Evolutionary conservation across 2,888 invertebrate species (phyloP), one percentile per base, ranked within the genome.

Genomic region (Marronus borbonicus): DNA sequence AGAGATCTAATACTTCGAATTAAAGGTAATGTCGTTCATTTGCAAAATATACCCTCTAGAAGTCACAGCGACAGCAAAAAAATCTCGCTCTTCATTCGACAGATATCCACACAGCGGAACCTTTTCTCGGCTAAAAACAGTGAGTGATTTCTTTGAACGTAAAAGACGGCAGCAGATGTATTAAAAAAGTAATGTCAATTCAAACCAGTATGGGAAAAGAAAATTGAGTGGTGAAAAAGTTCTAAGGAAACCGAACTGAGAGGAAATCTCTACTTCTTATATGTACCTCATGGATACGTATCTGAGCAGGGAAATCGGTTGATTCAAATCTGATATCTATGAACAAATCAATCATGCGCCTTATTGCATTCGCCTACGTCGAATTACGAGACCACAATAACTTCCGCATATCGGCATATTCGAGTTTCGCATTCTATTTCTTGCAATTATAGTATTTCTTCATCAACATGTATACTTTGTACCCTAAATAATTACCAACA

Each of bases 181-280:
- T 87, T 86, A 86, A 86, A 86, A 87, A 86, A 86, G 86, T 86
- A 86, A 86, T 84, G 85, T 85, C 85, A 82, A 82, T 82, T 81
- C 84, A 83, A 83, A 85, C 84, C 84, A 83, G 82, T 84, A 84
- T 83, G 82, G 76, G 80, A 83, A 81, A 84, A 84, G 85, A 85
- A 86, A 86, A 86, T 86, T 85, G 85, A 84, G 84, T 84, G 81
- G 81, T 82, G 83, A 85, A 87, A 87, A 86, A 85, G 82, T 84
- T 85, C 83, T 78, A 81, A 74, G 80, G 82, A 82, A 83, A 17
- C 74, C 66, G 31, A 74, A 80, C 83, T 80, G 82, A 83, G 83
- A 83, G 83, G 84, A 85, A 85, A 84, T 84, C 82, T 83, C 24
- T 17, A 20, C 10, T 28, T 64, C 31, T 31, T 28, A 31, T 28